phyloP scores from a whole-genome alignment of 2,113 vertebrate species.

The Gobiocypris rarus region DNA sequence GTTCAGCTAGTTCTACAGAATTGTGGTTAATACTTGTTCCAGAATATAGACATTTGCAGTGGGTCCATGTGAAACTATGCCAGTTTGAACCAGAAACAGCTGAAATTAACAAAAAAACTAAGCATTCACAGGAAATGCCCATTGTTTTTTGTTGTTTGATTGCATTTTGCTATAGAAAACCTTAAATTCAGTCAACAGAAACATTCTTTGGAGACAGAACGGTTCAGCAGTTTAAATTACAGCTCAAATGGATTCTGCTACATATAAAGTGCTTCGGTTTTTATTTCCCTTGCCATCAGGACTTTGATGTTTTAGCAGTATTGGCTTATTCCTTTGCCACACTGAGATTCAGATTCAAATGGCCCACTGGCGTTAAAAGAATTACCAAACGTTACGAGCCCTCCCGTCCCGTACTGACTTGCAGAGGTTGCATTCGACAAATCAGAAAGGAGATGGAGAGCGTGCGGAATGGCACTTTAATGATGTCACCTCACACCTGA shows the following conservation, averaged over 20 bases:
- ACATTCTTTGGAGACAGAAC: constrained; percentile 48
- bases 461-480: constrained; percentile 55
- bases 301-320: constrained; percentile 25
- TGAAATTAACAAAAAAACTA: not conserved
- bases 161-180: constrained; percentile 30
- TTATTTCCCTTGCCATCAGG: constrained; percentile 36
- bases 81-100: constrained; percentile 2
- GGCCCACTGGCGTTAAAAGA: not conserved
- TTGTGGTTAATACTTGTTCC: not conserved
- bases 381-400: not conserved
- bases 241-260: constrained; percentile 52
- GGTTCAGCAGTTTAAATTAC: constrained; percentile 50
- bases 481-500: constrained; percentile 59
- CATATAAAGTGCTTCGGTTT: constrained; percentile 58
- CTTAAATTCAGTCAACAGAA: constrained; percentile 11
- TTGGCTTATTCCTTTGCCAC: constrained; percentile 26
- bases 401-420: not conserved
- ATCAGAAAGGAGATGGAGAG: constrained; percentile 39
- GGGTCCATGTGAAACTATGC: not conserved
- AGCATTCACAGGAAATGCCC: constrained; percentile 10
- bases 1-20: not conserved
- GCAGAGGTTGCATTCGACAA: constrained; percentile 1
- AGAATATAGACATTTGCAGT: constrained; percentile 12
- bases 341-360: constrained; percentile 26
- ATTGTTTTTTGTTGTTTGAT: constrained; percentile 1